Evolutionary conservation across 1,140 invertebrate species (phyloP).

Genomic region (Drosophila funebris): DNA sequence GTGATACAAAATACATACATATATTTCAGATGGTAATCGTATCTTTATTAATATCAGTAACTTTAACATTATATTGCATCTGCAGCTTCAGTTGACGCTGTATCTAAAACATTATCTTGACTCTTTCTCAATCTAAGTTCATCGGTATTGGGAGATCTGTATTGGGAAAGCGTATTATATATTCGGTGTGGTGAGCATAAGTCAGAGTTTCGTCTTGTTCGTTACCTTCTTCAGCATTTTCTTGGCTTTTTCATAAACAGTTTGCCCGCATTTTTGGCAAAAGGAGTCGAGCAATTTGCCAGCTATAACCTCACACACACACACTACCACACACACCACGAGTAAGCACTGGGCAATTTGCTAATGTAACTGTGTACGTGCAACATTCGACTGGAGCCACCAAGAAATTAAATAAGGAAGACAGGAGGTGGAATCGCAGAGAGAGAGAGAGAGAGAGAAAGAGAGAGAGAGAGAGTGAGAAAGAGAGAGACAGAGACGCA

Average conservation of each 20-base stretch:
- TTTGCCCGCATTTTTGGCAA: conserved; percentile 42
- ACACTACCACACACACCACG: conserved; percentile 27
- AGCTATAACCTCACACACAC: conserved; percentile 23
- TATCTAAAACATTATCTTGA: too few species aligned
- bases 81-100: too few species aligned
- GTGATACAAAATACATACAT: too few species aligned
- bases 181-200: background rate
- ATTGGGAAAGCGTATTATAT: background rate
- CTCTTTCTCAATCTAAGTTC: too few species aligned
- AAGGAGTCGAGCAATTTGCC: conserved; percentile 41
- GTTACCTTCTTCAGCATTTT: conserved; percentile 20
- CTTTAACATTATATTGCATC: too few species aligned
- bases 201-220: background rate
- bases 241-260: conserved; percentile 49
- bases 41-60: too few species aligned
- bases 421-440: background rate
- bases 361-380: conserved; percentile 70
- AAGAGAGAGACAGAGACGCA: background rate
- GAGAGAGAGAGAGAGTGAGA: background rate
- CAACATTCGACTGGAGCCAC: conserved; percentile 52
- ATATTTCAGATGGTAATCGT: too few species aligned
- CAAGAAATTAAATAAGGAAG: conserved; percentile 64
- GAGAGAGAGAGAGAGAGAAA: background rate
- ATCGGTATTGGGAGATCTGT: too few species aligned
- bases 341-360: conserved; percentile 59